These are phyloP conservation scores for Dasyornis broadbenti DNA, from an alignment of 2,113 vertebrate species.

Conservation along the genomic window DNA sequence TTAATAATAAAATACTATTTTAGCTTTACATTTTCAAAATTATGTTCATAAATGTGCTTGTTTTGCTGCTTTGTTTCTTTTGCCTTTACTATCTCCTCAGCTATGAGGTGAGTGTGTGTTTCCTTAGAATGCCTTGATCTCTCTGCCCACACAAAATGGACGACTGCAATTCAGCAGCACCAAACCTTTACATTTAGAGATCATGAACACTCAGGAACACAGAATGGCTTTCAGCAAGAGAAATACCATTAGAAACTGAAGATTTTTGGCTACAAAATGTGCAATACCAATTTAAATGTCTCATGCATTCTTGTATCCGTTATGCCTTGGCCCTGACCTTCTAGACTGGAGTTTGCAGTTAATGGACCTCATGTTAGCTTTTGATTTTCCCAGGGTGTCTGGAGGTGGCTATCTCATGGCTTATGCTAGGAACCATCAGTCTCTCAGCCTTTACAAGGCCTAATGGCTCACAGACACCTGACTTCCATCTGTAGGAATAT, in stretches of 20 bases:
- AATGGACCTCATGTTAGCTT: not conserved
- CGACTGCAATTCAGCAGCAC: not conserved
- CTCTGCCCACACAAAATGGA: not conserved
- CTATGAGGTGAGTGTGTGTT: not conserved
- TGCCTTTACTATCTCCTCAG: not conserved
- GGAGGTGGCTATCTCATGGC: not conserved
- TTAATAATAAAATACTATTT: not conserved
- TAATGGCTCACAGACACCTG: not conserved
- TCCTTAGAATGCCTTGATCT: not conserved
- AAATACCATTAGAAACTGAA: not conserved
- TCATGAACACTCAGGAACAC: not conserved
- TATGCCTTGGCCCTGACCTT: not conserved
- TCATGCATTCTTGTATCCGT: rapidly evolving
- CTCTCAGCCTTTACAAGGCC: not conserved
- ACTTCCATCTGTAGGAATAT: not conserved
- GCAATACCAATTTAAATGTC: not conserved
- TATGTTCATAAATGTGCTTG: not conserved
- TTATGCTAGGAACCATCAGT: not conserved
- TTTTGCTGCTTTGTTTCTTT: not conserved
- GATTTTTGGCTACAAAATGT: not conserved
- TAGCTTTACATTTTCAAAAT: not conserved
- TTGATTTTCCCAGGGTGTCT: not conserved
- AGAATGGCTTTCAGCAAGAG: not conserved
- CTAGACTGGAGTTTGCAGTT: not conserved
- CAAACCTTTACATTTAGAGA: not conserved